Percentiles rank a stretch among this genome's conserved stretches.
phyloP scores from a whole-genome alignment of 2,797 vertebrate genomes.

The Manis javanica region DNA sequence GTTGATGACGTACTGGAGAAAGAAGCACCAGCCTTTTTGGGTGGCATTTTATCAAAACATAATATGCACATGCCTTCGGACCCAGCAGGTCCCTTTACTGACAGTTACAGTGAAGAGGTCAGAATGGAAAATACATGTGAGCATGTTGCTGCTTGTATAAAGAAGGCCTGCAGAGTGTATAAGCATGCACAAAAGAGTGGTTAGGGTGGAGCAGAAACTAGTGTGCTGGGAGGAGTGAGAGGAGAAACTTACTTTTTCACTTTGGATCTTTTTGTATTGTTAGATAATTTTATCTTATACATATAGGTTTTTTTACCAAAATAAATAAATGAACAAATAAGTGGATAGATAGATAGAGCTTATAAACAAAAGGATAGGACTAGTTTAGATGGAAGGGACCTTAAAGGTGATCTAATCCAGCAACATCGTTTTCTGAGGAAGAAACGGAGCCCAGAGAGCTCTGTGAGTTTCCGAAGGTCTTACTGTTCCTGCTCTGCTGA shows the following conservation, averaged over 20 bases:
- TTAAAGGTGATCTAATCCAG: not conserved
- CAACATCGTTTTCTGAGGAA: not conserved
- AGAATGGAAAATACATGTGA: not conserved
- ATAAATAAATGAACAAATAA: not conserved
- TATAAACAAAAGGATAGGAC: not conserved
- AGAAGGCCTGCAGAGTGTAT: not conserved
- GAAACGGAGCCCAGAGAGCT: not conserved
- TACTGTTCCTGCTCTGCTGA: not conserved
- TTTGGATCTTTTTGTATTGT: not conserved
- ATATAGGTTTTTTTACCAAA: not conserved
- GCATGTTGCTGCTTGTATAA: not conserved
- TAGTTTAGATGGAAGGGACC: not conserved
- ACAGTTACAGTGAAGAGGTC: not conserved
- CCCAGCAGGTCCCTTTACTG: not conserved
- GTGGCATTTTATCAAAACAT: not conserved
- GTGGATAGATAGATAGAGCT: not conserved
- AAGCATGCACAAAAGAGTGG: not conserved
- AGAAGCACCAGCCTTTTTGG: not conserved
- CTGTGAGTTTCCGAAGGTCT: not conserved
- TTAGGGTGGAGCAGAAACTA: not conserved
- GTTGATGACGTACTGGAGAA: not conserved
- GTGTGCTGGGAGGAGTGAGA: not conserved
- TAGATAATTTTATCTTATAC: slow-evolving; percentile 24
- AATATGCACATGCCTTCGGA: not conserved
- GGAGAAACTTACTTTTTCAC: not conserved